phyloP scores from a whole-genome alignment of 2,888 invertebrate species.

The Protophormia terraenovae region DNA sequence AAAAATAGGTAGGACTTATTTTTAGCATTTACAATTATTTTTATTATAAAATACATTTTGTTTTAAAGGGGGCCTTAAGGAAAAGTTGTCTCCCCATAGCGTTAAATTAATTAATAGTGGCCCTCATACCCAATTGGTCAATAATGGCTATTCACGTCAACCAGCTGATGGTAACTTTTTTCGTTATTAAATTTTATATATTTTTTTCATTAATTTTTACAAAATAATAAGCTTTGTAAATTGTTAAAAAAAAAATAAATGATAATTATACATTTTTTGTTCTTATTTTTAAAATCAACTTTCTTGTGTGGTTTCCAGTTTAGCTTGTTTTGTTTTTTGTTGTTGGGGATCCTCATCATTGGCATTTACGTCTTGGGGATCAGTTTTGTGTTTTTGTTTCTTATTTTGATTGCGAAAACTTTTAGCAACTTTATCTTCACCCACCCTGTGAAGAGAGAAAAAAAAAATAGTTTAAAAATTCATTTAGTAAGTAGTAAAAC shows the following conservation, averaged over 20 bases:
- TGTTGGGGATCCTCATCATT: slow-evolving; percentile 58
- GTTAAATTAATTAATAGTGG: slow-evolving; percentile 91
- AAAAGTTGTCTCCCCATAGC: slow-evolving; percentile 86
- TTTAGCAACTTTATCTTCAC: slow-evolving; percentile 84
- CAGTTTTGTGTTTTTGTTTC: slow-evolving; percentile 80
- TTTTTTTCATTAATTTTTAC: slow-evolving; percentile 13
- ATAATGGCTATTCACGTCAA: slow-evolving; percentile 91
- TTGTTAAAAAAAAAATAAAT: slow-evolving; percentile 10
- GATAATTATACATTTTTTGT: too few relatives aligned
- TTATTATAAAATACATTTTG: background rate
- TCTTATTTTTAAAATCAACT: slow-evolving; percentile 8
- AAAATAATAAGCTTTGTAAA: slow-evolving; percentile 47
- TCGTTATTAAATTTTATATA: slow-evolving; percentile 83
- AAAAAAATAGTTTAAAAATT: slow-evolving; percentile 46
- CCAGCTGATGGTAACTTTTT: slow-evolving; percentile 88
- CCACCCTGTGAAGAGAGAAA: slow-evolving; percentile 82
- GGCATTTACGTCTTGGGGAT: background rate
- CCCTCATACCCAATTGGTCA: slow-evolving; percentile 90
- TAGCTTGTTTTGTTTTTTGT: slow-evolving; percentile 71
- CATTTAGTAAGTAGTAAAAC: slow-evolving; percentile 69
- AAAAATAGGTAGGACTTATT: slow-evolving; percentile 79
- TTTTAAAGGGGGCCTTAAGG: slow-evolving; percentile 83
- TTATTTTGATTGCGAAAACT: slow-evolving; percentile 87
- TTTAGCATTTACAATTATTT: background rate
- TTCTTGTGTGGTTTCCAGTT: slow-evolving; percentile 68